These are phyloP conservation scores for Mola mola DNA, from an alignment of 2,113 vertebrate genomes.

Conservation along the genomic window DNA sequence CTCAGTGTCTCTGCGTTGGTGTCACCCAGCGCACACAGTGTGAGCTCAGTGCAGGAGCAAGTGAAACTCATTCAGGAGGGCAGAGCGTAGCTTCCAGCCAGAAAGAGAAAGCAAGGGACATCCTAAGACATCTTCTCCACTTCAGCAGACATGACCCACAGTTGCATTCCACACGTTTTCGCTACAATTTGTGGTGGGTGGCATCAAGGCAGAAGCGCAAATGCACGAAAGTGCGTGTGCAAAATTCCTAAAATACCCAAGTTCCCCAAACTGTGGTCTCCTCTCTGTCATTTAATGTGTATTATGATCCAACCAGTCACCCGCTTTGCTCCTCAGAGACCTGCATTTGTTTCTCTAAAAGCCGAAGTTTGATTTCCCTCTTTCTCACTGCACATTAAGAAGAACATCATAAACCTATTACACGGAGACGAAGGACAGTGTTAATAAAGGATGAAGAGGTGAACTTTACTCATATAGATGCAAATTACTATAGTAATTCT, in stretches of 20 bases:
- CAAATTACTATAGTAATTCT: not conserved
- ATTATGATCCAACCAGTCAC: constrained; percentile 45
- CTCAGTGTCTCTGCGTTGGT: constrained; percentile 29
- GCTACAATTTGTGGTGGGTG: constrained; percentile 30
- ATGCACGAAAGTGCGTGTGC: constrained; percentile 32
- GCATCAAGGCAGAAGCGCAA: constrained; percentile 31
- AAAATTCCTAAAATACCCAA: constrained; percentile 49
- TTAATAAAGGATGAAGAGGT: constrained; percentile 14
- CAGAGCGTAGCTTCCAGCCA: constrained; percentile 34
- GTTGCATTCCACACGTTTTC: constrained; percentile 45
- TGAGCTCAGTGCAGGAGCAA: constrained; percentile 41
- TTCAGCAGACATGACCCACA: constrained; percentile 46
- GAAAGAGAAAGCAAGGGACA: constrained; percentile 25
- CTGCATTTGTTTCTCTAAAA: constrained; percentile 53
- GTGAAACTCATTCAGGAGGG: constrained; percentile 44
- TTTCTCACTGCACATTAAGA: constrained; percentile 37
- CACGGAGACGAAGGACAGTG: constrained; percentile 26
- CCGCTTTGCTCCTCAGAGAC: constrained; percentile 45
- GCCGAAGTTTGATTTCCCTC: constrained; percentile 24
- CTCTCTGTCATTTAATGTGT: constrained; percentile 48
- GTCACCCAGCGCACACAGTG: constrained; percentile 27
- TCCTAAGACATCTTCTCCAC: constrained; percentile 49
- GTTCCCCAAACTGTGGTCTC: constrained; percentile 23
- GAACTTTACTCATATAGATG: constrained; percentile 21
- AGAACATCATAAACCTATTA: constrained; percentile 58